Evolutionary conservation across 2,888 invertebrate species (phyloP).

Genomic region (Doris montereyensis): DNA sequence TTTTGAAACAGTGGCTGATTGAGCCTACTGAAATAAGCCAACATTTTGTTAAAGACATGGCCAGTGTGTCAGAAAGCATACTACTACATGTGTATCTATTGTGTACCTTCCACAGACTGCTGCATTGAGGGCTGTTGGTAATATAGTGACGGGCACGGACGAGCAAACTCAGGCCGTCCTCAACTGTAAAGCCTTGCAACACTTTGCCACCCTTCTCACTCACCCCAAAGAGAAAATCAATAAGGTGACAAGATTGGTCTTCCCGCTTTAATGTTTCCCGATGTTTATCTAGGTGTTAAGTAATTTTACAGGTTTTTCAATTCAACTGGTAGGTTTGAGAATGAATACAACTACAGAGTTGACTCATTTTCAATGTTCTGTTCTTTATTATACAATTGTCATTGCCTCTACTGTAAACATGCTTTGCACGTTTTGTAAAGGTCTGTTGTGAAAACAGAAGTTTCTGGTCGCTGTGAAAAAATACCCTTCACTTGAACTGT

Average conservation of each 20-base stretch:
- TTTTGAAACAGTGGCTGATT: too few relatives aligned
- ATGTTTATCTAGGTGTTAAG: too few relatives aligned
- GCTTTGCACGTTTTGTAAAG: too few relatives aligned
- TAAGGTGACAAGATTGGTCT: conserved; percentile 80
- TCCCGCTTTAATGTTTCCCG: not conserved
- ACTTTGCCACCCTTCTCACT: conserved; percentile 91
- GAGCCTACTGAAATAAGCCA: too few relatives aligned
- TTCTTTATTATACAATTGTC: too few relatives aligned
- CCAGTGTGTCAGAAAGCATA: too few relatives aligned
- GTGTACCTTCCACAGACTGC: conserved; percentile 81
- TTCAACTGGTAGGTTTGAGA: not conserved
- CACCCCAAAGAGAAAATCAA: conserved; percentile 99
- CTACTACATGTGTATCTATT: not conserved
- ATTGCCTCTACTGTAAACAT: too few relatives aligned
- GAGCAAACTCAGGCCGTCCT: conserved; percentile 98
- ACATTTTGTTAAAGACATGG: too few relatives aligned
- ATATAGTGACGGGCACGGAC: conserved; percentile 98
- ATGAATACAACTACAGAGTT: not conserved
- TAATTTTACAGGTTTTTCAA: not conserved
- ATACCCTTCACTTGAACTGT: too few relatives aligned
- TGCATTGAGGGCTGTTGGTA: conserved; percentile 96
- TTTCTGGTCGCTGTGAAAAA: too few relatives aligned
- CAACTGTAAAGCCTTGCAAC: conserved; percentile 93
- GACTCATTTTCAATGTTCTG: not conserved
- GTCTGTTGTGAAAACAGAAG: too few relatives aligned